Conservation (phyloP, 2,888 invertebrate species). For the Brachyptera putata region DNA sequence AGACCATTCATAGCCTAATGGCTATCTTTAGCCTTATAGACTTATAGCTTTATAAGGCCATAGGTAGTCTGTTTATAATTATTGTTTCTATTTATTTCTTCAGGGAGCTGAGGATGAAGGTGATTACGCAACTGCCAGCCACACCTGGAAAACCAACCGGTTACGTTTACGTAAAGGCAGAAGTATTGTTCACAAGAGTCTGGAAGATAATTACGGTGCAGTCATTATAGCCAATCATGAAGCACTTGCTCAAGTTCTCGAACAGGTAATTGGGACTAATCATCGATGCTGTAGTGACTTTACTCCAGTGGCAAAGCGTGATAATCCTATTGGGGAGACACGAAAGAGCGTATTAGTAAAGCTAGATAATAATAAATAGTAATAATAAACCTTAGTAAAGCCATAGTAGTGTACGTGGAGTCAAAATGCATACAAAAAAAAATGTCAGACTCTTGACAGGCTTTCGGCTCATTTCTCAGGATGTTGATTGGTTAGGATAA, state of each 20-base stretch:
- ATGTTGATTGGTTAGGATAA: too few species aligned
- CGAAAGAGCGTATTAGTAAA: too few species aligned
- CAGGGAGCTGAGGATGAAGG: constrained; percentile 28
- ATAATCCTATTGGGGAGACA: too few species aligned
- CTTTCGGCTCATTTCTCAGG: too few species aligned
- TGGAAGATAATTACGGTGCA: constrained; percentile 87
- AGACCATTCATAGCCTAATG: too few species aligned
- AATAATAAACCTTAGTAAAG: too few species aligned
- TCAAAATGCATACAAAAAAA: too few species aligned
- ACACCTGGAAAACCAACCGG: constrained; percentile 44
- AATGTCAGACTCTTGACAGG: too few species aligned
- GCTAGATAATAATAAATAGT: too few species aligned
- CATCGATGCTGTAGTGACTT: constrained; percentile 25
- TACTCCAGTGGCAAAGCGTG: too few species aligned
- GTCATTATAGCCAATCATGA: constrained; percentile 87
- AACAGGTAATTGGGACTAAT: constrained; percentile 71
- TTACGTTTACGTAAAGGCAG: constrained; percentile 73
- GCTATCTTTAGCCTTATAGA: too few species aligned
- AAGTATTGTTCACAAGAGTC: constrained; percentile 76
- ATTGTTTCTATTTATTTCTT: constrained; percentile 20
- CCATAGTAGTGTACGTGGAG: too few species aligned
- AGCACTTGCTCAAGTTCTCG: constrained; percentile 80
- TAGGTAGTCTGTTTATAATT: constrained; percentile 21
- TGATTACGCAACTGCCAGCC: constrained; percentile 27
- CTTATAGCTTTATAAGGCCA: constrained; percentile 31